These are phyloP conservation scores for Peromyscus nudipes DNA, from an alignment of 2,797 vertebrate genomes.

Conservation along the genomic window DNA sequence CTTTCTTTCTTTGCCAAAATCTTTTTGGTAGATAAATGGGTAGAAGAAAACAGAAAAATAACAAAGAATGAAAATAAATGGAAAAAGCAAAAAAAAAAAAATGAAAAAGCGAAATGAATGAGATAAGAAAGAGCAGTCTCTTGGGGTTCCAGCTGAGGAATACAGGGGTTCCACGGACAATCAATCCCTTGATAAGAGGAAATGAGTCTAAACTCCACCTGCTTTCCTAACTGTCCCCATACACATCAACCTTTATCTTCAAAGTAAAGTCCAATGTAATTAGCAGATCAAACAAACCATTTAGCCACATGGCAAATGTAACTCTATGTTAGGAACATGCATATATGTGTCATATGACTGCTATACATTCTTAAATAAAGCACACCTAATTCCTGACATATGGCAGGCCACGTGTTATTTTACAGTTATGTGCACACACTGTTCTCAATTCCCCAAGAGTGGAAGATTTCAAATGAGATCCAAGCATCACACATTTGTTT, in stretches of 20 bases:
- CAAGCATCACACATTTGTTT: neutral
- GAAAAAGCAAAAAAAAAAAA: neutral
- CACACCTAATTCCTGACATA: neutral
- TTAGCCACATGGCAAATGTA: neutral
- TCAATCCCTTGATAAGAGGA: neutral
- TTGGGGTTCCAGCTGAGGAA: neutral
- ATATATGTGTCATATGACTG: neutral
- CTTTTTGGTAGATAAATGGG: neutral
- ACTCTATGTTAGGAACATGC: neutral
- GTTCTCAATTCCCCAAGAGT: neutral
- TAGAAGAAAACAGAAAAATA: conserved; percentile 24
- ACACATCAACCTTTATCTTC: conserved; percentile 9
- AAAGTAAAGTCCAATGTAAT: neutral
- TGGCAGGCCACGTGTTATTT: neutral
- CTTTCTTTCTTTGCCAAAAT: neutral
- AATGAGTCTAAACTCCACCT: neutral
- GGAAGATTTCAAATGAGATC: neutral
- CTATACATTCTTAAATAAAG: neutral
- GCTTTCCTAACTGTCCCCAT: neutral
- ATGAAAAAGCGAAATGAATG: neutral
- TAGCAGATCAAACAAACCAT: neutral
- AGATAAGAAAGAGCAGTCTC: neutral
- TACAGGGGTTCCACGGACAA: neutral
- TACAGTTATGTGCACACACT: neutral
- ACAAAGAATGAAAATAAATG: neutral